phyloP scores from a whole-genome alignment of 2,113 vertebrate species.

The Poecile atricapillus region DNA sequence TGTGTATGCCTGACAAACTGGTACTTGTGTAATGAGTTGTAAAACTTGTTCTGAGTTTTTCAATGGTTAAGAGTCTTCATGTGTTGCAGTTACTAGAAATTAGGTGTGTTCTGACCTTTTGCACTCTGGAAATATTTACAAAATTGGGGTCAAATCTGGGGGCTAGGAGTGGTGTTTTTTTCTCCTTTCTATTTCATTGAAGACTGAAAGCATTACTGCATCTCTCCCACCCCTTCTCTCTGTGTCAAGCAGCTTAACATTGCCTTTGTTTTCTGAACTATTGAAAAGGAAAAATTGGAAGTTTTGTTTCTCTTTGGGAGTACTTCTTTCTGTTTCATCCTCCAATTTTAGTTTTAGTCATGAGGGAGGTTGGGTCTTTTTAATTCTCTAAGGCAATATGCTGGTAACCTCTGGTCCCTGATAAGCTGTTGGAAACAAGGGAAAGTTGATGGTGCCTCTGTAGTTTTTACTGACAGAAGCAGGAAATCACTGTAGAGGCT shows the following conservation, averaged over 20 bases:
- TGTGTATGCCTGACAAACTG: neutral
- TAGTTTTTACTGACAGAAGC: constrained; percentile 43
- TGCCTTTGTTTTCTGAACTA: neutral
- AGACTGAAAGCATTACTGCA: neutral
- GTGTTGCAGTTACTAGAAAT: neutral
- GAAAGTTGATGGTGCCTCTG: constrained; percentile 35
- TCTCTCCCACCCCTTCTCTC: neutral
- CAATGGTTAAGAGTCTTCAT: neutral
- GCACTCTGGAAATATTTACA: neutral
- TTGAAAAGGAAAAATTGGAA: neutral
- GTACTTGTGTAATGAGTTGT: neutral
- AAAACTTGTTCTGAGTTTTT: neutral
- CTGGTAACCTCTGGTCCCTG: neutral
- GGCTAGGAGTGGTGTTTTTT: neutral
- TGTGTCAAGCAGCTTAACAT: neutral
- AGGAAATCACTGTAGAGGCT: constrained; percentile 48
- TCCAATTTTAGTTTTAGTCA: neutral
- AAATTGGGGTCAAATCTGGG: neutral
- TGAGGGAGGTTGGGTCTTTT: neutral
- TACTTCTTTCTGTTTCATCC: neutral
- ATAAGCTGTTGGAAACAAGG: constrained; percentile 33
- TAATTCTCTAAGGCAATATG: neutral
- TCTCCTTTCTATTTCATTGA: neutral
- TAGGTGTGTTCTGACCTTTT: neutral
- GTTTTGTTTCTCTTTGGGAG: neutral